These are phyloP conservation scores for Seira ritae DNA, from an alignment of 2,888 invertebrate genomes.

Conservation along the genomic window DNA sequence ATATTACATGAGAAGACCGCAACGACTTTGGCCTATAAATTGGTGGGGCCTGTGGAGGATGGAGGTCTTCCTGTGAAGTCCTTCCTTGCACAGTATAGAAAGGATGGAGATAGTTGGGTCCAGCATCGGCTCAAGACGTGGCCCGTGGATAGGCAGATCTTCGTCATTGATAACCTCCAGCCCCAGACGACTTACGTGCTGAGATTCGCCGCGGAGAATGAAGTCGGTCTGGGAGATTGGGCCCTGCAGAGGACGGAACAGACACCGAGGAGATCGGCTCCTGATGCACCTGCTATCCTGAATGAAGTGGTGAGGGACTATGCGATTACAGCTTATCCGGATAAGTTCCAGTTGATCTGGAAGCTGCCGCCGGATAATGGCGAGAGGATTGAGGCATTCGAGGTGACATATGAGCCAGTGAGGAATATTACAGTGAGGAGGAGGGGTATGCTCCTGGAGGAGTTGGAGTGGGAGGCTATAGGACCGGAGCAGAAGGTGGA, in stretches of 20 bases:
- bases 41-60: conserved; percentile 85
- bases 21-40: conserved; percentile 88
- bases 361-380: conserved; percentile 92
- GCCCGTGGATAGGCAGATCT: conserved; percentile 82
- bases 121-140: conserved; percentile 84
- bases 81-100: conserved; percentile 86
- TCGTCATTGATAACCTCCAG: conserved; percentile 86
- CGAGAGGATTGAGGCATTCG: conserved; percentile 89
- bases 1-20: conserved; percentile 80
- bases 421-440: conserved; percentile 66
- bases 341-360: conserved; percentile 90
- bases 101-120: conserved; percentile 82
- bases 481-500: conserved; percentile 59
- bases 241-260: conserved; percentile 81
- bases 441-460: conserved; percentile 20
- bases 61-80: conserved; percentile 86
- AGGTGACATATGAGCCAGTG: conserved; percentile 86
- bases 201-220: conserved; percentile 89
- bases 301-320: conserved; percentile 76
- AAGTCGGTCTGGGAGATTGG: conserved; percentile 88
- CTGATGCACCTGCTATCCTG: conserved; percentile 84
- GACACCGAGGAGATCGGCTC: conserved; percentile 86
- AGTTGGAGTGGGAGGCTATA: conserved; percentile 71
- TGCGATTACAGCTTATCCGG: conserved; percentile 82
- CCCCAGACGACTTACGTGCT: conserved; percentile 88